Evolutionary conservation across 1,140 invertebrate genomes (phyloP), one percentile per base, ranked within the genome.

Genomic region (Galleria mellonella): DNA sequence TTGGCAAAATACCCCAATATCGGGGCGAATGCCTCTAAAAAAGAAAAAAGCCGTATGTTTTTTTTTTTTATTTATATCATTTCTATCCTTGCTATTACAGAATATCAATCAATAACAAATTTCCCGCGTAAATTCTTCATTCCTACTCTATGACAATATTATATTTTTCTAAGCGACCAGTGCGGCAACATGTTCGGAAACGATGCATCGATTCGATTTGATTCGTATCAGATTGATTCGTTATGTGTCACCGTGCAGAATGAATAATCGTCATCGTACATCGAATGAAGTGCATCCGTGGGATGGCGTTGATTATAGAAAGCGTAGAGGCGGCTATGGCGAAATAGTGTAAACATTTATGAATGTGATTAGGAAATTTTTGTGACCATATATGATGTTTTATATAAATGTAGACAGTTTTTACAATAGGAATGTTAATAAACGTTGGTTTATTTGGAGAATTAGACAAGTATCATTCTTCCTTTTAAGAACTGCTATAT

Each of bases 231-330:
- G 70, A 83, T 83, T 76, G 78, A 83, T 83, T 83, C 75, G 78
- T 81, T 61, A 78, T 76, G 71, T 83, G 78, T 82, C 75, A 67
- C 78, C 78, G 72, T 78, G 53, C 43, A 68, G 61, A 83, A 83
- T 79, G 75, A 83, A 67, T 83, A 83, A 83, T 79, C 65, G 70
- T 58, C 47, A 51, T 55, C 17, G 55, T 57, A 59, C 49, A 50
- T 55, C 17, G 17, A 23, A 23, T 23, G 17, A 23, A 56, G 47
- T 50, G 55, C 43, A 44, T 60, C 40, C 49, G 51, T 52, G 49
- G 52, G 38, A 39, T 54, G 55, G 39, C 35, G 45, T 54, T 33
- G 28, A 23, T 37, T 37, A 17, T 37, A 37, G 35, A 37, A 13
- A 13, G 35, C 35, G 35, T 37, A 37, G 35, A 37, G 13, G 4